These are phyloP conservation scores for Hirundo rustica DNA, from an alignment of 2,797 vertebrate genomes.

Conservation along the genomic window DNA sequence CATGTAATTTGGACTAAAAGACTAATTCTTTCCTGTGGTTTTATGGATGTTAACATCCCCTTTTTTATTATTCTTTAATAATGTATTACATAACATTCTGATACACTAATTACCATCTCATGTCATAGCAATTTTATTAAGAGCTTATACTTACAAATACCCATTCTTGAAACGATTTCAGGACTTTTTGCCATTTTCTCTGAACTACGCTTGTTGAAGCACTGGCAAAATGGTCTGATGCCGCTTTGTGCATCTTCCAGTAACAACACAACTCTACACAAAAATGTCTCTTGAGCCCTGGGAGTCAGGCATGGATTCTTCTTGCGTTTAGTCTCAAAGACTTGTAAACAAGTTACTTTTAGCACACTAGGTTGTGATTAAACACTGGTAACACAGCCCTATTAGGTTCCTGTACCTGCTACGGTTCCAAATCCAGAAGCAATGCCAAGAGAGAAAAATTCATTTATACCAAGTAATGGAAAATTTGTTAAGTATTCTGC, in stretches of 20 bases:
- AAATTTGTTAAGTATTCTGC: constrained; percentile 42
- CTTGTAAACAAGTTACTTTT: constrained; percentile 66
- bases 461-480: constrained; percentile 42
- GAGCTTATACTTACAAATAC: constrained; percentile 46
- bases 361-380: constrained; percentile 50
- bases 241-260: neutral
- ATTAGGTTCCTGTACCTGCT: constrained; percentile 40
- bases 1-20: constrained; percentile 18
- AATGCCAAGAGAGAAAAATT: constrained; percentile 41
- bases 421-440: constrained; percentile 40
- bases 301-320: constrained; percentile 55
- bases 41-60: neutral
- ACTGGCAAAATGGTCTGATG: neutral
- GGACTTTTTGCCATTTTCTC: constrained; percentile 8
- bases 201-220: constrained; percentile 25
- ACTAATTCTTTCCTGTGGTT: constrained; percentile 17
- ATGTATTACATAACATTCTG: constrained; percentile 60
- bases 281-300: neutral
- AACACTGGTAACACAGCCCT: constrained; percentile 46
- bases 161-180: constrained; percentile 5
- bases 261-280: constrained; percentile 6
- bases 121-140: constrained; percentile 54
- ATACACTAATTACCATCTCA: constrained; percentile 47
- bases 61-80: constrained; percentile 15
- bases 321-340: constrained; percentile 60